These are phyloP conservation scores for Neuroscelio doddi DNA, from an alignment of 2,888 invertebrate genomes.

Conservation along the genomic window DNA sequence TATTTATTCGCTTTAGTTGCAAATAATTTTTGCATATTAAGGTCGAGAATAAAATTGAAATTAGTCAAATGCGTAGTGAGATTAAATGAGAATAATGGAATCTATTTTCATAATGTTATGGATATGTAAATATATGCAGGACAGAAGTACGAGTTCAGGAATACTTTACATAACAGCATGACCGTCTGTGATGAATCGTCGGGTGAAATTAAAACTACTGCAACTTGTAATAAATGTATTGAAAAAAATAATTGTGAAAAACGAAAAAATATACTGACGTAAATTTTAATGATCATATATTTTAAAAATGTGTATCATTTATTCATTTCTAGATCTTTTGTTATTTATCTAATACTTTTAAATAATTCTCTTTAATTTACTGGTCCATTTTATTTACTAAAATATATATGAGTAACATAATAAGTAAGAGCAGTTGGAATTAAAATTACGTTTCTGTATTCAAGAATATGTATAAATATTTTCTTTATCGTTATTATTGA, in stretches of 20 bases:
- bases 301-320: too few relatives aligned
- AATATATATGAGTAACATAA: too few relatives aligned
- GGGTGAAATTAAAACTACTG: conserved; percentile 21
- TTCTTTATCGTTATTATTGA: too few relatives aligned
- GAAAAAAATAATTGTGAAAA: conserved; percentile 3
- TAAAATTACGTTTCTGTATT: too few relatives aligned
- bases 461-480: too few relatives aligned
- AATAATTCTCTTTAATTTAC: too few relatives aligned
- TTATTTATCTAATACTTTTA: too few relatives aligned
- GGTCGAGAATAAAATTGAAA: conserved; percentile 12
- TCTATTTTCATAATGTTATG: conserved; percentile 14
- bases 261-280: too few relatives aligned
- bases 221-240: conserved; percentile 5
- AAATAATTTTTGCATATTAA: conserved; percentile 7
- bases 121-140: conserved; percentile 18
- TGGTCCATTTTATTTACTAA: too few relatives aligned
- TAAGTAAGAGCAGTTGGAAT: too few relatives aligned
- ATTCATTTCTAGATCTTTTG: too few relatives aligned
- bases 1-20: not conserved
- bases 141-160: conserved; percentile 15
- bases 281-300: too few relatives aligned
- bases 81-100: conserved; percentile 12
- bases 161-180: conserved; percentile 14
- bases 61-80: conserved; percentile 12
- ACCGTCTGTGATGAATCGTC: conserved; percentile 17